Evolutionary conservation across 2,888 invertebrate genomes (phyloP).

Genomic region (Lamellibrachia columna): DNA sequence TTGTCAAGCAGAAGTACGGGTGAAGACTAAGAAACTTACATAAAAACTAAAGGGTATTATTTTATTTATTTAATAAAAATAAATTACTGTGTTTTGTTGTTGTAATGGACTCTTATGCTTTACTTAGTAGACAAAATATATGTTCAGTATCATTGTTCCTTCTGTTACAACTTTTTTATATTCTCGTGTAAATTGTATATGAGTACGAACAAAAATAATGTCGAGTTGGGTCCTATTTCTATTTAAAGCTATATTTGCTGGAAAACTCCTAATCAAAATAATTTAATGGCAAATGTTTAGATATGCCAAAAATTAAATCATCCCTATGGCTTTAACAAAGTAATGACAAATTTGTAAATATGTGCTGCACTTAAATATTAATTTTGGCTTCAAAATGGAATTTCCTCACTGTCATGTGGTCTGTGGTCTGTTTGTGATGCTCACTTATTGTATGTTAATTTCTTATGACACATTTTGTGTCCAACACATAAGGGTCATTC

Average conservation of each 20-base stretch:
- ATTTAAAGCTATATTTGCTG: too few relatives aligned
- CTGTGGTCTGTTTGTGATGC: background rate
- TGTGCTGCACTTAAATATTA: too few relatives aligned
- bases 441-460: background rate
- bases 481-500: background rate
- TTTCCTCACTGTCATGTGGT: background rate
- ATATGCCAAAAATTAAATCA: too few relatives aligned
- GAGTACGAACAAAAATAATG: too few relatives aligned
- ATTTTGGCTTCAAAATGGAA: background rate
- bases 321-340: too few relatives aligned
- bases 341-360: too few relatives aligned
- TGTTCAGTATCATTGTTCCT: background rate
- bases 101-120: background rate
- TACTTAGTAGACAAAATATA: background rate
- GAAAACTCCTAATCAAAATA: too few relatives aligned
- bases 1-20: background rate
- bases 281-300: too few relatives aligned
- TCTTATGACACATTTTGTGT: background rate
- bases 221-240: too few relatives aligned
- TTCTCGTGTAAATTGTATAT: too few relatives aligned
- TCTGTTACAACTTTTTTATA: background rate
- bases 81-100: background rate
- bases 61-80: background rate
- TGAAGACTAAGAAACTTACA: background rate
- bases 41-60: background rate